Evolutionary conservation across 2,797 vertebrate genomes (phyloP), one percentile per base, ranked within the genome.

Genomic region (Jordanella pulchra): DNA sequence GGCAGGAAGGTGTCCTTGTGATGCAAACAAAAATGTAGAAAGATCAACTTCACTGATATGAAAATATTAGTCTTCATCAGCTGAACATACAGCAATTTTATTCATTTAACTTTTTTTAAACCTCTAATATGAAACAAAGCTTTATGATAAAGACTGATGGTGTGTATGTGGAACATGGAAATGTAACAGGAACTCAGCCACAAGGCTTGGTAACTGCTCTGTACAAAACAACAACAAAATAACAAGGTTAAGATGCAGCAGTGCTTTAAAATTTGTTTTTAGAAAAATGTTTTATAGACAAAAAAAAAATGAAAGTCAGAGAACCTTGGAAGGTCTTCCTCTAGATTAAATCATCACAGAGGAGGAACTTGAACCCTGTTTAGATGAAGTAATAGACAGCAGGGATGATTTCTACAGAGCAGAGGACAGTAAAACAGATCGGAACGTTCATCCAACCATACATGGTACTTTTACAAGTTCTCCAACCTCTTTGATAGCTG

Each of bases 1-100:
- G 98, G 98, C 83, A 99, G 96, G 83, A 99, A 99, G 65, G 97
- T 99, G 90, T 99, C 97, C 97, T 99, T n/a, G 44, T 71, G 44
- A 78, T 2, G 17, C 11, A 86, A 75, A 88, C 21, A 69, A 7
- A 65, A 6, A 89, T 86, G 7, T 17, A 89, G 84, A 91, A 69
- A 91, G 86, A 85, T 91, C 72, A 77, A 93, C 88, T 77, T 0
- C 18, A 13, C 45, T 10, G n/a, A 63, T 39, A 35, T 3, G 11
- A 28, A 55, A 42, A 55, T 17, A 13, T 21, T 7, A 14, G 12
- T 67, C n/a, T 67, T 2, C 21, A 67, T 51, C 12, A 32, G 35
- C 12, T 23, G 1, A 50, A 47, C 14, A n/a, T 21, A 10, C 35
- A 66, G 25, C 12, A 4, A 48, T 10, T 23, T 23, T 21, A 35